These are phyloP conservation scores for Chaetura pelagica DNA, from an alignment of 2,113 vertebrate species.

Conservation along the genomic window DNA sequence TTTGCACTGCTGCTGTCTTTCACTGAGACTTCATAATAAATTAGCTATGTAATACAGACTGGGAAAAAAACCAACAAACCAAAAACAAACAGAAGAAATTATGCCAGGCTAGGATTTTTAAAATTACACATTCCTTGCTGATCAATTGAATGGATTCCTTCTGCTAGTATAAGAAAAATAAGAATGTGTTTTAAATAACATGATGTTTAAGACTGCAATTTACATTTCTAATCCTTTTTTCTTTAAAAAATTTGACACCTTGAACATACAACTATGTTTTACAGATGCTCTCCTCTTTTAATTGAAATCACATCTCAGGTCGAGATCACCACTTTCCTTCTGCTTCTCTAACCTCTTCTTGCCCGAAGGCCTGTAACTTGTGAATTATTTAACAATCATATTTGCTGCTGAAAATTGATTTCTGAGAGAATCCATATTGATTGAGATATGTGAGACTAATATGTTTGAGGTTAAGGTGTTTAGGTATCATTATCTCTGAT, in stretches of 20 bases:
- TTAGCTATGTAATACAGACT: not conserved
- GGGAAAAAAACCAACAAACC: not conserved
- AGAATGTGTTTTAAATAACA: conserved; percentile 24
- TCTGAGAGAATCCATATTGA: conserved; percentile 84
- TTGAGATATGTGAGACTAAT: conserved; percentile 82
- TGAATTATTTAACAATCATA: conserved; percentile 88
- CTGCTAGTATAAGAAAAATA: not conserved
- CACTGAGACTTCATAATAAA: not conserved
- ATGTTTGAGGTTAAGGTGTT: conserved; percentile 80
- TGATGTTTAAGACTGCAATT: not conserved
- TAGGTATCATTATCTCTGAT: conserved; percentile 70
- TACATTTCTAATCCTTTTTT: conserved; percentile 50
- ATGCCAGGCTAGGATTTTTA: not conserved
- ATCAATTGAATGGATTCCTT: not conserved
- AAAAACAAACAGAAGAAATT: not conserved
- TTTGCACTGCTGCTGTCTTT: not conserved
- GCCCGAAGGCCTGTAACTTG: conserved; percentile 76
- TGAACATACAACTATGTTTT: conserved; percentile 50
- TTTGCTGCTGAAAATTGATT: conserved; percentile 84
- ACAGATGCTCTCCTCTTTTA: conserved; percentile 58
- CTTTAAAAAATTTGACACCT: conserved; percentile 38
- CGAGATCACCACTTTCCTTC: conserved; percentile 70
- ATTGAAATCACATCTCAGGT: conserved; percentile 77
- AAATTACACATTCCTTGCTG: not conserved
- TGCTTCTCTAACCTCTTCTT: conserved; percentile 74